phyloP scores from a whole-genome alignment of 1,140 invertebrate species.

The Matsumurasca onukii region DNA sequence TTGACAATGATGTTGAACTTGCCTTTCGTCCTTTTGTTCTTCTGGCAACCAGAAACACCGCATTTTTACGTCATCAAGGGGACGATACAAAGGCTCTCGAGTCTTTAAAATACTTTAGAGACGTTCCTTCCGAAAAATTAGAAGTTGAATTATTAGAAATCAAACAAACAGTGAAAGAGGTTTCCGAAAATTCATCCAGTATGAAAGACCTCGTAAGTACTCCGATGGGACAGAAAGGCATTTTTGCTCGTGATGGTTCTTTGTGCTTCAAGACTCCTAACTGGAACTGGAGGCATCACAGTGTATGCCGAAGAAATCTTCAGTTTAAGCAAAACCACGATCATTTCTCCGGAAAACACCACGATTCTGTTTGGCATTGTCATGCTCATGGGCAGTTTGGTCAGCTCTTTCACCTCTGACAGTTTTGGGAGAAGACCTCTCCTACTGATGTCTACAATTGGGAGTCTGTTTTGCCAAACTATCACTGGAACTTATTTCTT shows the following conservation, averaged over 20 bases:
- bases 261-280: conserved; percentile 69
- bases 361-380: conserved; percentile 66
- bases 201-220: conserved; percentile 55
- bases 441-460: conserved; percentile 48
- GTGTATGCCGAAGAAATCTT: conserved; percentile 75
- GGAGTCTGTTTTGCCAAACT: conserved; percentile 47
- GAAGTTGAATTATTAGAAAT: conserved; percentile 45
- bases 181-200: conserved; percentile 44
- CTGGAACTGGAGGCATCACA: conserved; percentile 69
- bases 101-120: conserved; percentile 51
- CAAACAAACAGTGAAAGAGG: conserved; percentile 34
- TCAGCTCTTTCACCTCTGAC: conserved; percentile 67
- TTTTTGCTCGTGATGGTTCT: conserved; percentile 65
- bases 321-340: conserved; percentile 51
- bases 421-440: conserved; percentile 67
- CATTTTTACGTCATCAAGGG: conserved; percentile 62
- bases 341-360: conserved; percentile 50
- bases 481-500: conserved; percentile 57
- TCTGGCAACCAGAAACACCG: conserved; percentile 86
- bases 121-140: conserved; percentile 47
- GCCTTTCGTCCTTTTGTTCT: conserved; percentile 62
- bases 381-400: conserved; percentile 62
- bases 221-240: conserved; percentile 59
- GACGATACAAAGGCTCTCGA: conserved; percentile 51
- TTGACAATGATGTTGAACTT: conserved; percentile 59